Percentiles rank a stretch among this genome's conserved stretches.
These are phyloP conservation scores for Scomber colias DNA, from an alignment of 2,113 vertebrate genomes.

Conservation along the genomic window DNA sequence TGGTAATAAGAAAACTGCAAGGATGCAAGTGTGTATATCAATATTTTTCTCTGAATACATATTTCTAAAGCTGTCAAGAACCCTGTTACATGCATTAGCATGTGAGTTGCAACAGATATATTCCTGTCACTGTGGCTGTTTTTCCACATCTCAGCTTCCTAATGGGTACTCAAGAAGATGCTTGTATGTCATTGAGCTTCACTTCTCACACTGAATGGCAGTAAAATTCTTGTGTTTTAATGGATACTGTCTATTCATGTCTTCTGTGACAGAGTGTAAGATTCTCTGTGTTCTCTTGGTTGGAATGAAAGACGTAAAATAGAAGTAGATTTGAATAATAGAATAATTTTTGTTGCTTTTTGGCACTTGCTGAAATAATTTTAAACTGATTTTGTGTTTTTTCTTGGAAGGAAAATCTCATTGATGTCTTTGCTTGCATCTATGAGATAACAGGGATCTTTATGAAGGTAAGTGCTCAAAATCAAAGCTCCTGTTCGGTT, in stretches of 20 bases:
- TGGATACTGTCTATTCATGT: slow-evolving; percentile 16
- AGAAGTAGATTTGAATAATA: not conserved
- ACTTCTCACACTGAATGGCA: slow-evolving; percentile 18
- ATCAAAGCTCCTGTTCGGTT: slow-evolving; percentile 55
- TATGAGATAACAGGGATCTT: slow-evolving; percentile 50
- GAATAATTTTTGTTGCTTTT: not conserved
- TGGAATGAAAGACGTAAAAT: slow-evolving; percentile 43
- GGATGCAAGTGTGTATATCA: not conserved
- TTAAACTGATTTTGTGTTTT: too few species aligned
- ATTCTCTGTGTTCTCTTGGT: slow-evolving; percentile 16
- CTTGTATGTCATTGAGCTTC: slow-evolving; percentile 4
- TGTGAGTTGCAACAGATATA: not conserved
- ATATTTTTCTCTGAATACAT: not conserved
- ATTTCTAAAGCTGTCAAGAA: slow-evolving; percentile 3
- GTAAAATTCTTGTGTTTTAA: slow-evolving; percentile 13
- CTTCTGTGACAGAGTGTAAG: slow-evolving; percentile 14
- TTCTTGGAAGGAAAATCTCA: too few species aligned
- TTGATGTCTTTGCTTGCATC: slow-evolving; percentile 19
- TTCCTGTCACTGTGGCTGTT: not conserved
- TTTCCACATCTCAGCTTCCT: slow-evolving; percentile 5
- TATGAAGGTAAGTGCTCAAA: slow-evolving; percentile 42
- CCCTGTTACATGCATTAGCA: not conserved
- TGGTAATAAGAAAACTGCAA: slow-evolving; percentile 2
- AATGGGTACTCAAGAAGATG: slow-evolving; percentile 28
- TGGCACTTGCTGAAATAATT: too few species aligned